These are phyloP conservation scores for Conistra vaccinii DNA, from an alignment of 2,888 invertebrate genomes.

Conservation along the genomic window DNA sequence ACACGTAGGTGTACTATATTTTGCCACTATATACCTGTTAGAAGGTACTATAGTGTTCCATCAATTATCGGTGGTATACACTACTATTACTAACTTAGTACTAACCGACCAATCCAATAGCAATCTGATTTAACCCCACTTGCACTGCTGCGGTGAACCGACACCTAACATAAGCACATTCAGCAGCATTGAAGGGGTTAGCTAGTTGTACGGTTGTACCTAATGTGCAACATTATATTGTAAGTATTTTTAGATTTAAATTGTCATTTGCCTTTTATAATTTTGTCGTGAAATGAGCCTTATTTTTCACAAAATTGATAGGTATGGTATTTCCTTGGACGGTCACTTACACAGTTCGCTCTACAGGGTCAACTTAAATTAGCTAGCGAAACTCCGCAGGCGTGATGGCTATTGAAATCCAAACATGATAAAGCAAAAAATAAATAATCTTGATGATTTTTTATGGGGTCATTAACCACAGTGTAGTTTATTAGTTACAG, in stretches of 20 bases:
- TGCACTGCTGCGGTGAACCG: constrained; percentile 38
- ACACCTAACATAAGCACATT: constrained; percentile 1
- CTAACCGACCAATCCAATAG: background rate
- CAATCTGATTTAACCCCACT: constrained; percentile 27
- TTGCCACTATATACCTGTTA: background rate
- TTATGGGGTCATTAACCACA: too few relatives aligned
- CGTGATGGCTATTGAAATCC: too few relatives aligned
- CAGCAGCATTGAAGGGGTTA: constrained; percentile 7
- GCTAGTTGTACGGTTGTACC: background rate
- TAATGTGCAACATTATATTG: background rate
- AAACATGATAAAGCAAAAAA: too few relatives aligned
- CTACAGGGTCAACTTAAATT: too few relatives aligned
- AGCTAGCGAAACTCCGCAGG: too few relatives aligned
- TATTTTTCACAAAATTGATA: too few relatives aligned
- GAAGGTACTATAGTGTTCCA: background rate
- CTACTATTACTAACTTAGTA: background rate
- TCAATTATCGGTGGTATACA: background rate
- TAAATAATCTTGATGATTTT: too few relatives aligned
- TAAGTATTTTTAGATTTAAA: too few relatives aligned
- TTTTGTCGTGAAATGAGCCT: too few relatives aligned
- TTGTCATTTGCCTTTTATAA: too few relatives aligned
- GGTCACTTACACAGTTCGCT: background rate
- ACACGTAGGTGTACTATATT: background rate
- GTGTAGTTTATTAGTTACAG: too few relatives aligned
- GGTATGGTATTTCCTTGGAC: background rate